Base-by-base conservation (phyloP, 1,140 invertebrate species). In the Bombus superbus region DNA sequence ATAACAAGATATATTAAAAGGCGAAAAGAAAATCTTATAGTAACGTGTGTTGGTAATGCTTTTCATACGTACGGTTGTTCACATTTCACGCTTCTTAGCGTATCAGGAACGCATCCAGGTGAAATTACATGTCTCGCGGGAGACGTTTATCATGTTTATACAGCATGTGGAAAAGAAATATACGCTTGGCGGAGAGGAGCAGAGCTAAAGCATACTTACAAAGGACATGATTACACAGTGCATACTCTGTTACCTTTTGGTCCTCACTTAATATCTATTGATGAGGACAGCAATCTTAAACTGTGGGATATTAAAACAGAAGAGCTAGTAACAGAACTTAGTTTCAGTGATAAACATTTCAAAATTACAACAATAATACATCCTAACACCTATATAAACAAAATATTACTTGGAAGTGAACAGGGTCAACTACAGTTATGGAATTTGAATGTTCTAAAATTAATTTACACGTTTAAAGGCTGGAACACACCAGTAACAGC, bases 351-450 rank as follows among this genome's bases (percentile, higher is more conserved):
- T n/a, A 93, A 96, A 0, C 94, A 94, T 28, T 99, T 99, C 93
- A 95, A 97, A 91, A 97, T 99, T 22, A 97, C 97, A 0, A 95
- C 97, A 1, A 86, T 99, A 3, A 95, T 97, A 73, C 99, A 99
- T 96, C 99, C 99, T 4, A 97, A 96, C 71, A 99, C 99, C 0
- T 99, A 99, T 93, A 94, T 99, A 4, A 99, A 99, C 93, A 99
- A 99, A 96, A 96, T 99, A 73, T 93, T 99, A n/a, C 94, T 99
- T 73, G 99, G 98, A 25, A 99, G 98, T 90, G 96, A 97, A 78
- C 98, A 99, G 94, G 99, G 99, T 0, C 93, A 96, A 62, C 88
- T 99, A 83, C 98, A 99, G 91, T 94, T 99, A 72, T 99, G 98
- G 98, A 99, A 99, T 95, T 95, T 99, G 9, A 97, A 97, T 80